These are phyloP conservation scores for Hycleus phaleratus DNA, from an alignment of 1,140 invertebrate genomes.

Conservation along the genomic window DNA sequence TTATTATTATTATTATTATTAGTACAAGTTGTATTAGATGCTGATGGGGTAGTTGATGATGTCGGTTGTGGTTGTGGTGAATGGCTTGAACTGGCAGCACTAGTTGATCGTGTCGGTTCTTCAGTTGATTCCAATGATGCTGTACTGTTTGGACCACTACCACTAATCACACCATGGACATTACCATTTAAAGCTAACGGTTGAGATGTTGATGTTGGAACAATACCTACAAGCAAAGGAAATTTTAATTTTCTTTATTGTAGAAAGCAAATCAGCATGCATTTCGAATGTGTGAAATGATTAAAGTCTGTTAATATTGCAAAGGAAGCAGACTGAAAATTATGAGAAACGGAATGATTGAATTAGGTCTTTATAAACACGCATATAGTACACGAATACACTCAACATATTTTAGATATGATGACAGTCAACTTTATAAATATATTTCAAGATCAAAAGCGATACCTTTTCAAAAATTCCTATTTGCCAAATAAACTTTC, in stretches of 20 bases:
- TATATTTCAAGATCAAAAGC: conserved; percentile 10
- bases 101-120: conserved; percentile 23
- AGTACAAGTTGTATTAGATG: neutral
- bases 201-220: conserved; percentile 13
- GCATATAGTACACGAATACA: too few species aligned
- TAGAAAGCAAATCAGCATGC: neutral
- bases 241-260: conserved; percentile 1
- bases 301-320: too few species aligned
- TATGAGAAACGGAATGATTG: too few species aligned
- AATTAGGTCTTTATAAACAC: too few species aligned
- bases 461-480: conserved; percentile 1
- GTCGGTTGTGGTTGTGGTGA: conserved; percentile 35
- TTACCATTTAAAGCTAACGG: conserved; percentile 1
- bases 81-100: conserved; percentile 30
- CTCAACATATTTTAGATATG: too few species aligned
- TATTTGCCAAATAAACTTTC: conserved; percentile 8
- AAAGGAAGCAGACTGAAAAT: too few species aligned
- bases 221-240: conserved; percentile 2
- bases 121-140: conserved; percentile 22
- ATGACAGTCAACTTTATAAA: conserved; percentile 4
- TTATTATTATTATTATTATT: too few species aligned
- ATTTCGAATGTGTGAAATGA: neutral
- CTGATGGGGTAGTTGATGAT: conserved; percentile 22
- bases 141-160: conserved; percentile 18
- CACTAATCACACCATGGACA: conserved; percentile 3